Percentiles rank a stretch among this genome's conserved stretches.
Conservation (phyloP, 2,113 vertebrate genomes). For the Pluvianellus socialis region DNA sequence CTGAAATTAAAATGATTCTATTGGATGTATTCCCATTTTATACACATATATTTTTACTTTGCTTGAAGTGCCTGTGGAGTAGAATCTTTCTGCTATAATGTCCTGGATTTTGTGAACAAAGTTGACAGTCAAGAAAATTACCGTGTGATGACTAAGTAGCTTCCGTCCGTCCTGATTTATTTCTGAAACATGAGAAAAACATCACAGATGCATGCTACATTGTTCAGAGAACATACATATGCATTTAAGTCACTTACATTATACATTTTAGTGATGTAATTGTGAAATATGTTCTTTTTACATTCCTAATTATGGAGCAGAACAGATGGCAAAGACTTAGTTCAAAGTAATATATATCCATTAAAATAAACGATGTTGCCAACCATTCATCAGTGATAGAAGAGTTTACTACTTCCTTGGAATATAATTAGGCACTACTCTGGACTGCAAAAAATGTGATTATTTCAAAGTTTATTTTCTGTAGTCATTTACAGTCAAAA, state of each 20-base stretch:
- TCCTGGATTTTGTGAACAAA: background rate
- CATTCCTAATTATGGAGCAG: conserved; percentile 56
- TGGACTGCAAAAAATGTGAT: background rate
- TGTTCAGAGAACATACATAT: conserved; percentile 20
- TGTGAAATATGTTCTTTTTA: conserved; percentile 66
- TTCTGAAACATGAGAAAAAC: background rate
- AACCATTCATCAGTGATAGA: conserved; percentile 37
- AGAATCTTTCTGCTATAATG: background rate
- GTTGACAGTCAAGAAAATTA: background rate
- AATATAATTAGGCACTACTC: conserved; percentile 29
- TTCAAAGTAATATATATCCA: conserved; percentile 60
- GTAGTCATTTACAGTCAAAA: conserved; percentile 2
- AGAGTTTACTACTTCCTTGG: conserved; percentile 19
- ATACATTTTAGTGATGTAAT: conserved; percentile 36
- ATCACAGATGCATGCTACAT: background rate
- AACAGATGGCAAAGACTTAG: conserved; percentile 70
- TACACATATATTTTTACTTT: background rate
- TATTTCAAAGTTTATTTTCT: conserved; percentile 46
- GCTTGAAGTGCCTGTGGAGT: background rate
- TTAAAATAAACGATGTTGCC: conserved; percentile 64
- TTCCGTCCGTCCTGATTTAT: conserved; percentile 8
- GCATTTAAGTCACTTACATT: conserved; percentile 51
- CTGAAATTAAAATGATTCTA: background rate
- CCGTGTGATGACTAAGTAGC: background rate
- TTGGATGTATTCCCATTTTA: background rate